phyloP scores from a whole-genome alignment of 2,888 invertebrate species.

The Mesorhabditis spiculigera region DNA sequence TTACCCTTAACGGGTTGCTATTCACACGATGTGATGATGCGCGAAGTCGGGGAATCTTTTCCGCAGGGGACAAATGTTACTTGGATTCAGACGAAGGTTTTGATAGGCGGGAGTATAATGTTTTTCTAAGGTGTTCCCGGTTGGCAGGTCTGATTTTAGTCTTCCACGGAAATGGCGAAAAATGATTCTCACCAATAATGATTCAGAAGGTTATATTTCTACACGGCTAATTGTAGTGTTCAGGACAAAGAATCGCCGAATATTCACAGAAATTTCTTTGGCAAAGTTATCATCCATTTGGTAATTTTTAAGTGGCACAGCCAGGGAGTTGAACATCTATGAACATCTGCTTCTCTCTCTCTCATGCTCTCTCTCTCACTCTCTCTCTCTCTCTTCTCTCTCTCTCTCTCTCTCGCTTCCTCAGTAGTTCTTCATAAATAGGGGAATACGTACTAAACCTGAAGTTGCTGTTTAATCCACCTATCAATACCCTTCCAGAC shows the following conservation, averaged over 20 bases:
- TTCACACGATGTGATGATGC: neutral
- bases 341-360: too few relatives aligned
- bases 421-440: too few relatives aligned
- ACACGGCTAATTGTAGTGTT: neutral
- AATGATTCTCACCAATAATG: neutral
- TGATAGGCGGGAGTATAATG: neutral
- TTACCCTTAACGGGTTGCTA: neutral
- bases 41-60: neutral
- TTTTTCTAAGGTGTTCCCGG: slow-evolving; percentile 4
- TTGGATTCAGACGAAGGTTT: slow-evolving; percentile 1
- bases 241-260: neutral
- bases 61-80: slow-evolving; percentile 2
- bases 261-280: neutral
- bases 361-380: too few relatives aligned
- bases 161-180: neutral
- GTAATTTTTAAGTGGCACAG: neutral
- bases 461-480: too few relatives aligned
- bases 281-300: neutral
- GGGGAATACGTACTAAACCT: too few relatives aligned
- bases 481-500: neutral
- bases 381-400: too few relatives aligned
- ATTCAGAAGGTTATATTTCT: neutral
- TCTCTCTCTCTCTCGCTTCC: too few relatives aligned
- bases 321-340: too few relatives aligned
- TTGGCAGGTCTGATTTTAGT: neutral